Evolutionary conservation across 2,113 vertebrate genomes (phyloP).

Genomic region (Scopus umbretta): DNA sequence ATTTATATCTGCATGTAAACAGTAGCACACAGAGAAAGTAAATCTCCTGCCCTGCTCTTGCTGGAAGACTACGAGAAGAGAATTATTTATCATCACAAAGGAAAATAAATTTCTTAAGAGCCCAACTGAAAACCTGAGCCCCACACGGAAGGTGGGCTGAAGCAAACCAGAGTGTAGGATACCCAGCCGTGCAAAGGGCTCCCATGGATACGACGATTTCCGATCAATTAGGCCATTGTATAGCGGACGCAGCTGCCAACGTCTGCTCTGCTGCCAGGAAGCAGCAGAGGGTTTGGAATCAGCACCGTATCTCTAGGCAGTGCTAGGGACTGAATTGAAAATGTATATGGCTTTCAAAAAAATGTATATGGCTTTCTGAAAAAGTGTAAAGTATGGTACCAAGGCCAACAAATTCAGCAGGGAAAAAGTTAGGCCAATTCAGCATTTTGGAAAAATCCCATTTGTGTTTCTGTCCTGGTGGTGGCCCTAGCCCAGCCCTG

Average conservation of each 20-base stretch:
- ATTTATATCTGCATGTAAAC: not conserved
- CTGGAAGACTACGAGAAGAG: not conserved
- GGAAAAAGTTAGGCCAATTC: not conserved
- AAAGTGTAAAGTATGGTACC: not conserved
- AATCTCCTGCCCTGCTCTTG: not conserved
- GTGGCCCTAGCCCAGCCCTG: not conserved
- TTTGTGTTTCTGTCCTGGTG: fast-evolving
- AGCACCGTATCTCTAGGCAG: not conserved
- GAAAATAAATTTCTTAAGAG: not conserved
- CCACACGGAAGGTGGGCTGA: not conserved
- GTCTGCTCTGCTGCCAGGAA: not conserved
- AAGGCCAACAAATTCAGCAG: not conserved
- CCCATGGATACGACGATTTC: fast-evolving
- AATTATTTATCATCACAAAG: not conserved
- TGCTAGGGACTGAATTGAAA: not conserved
- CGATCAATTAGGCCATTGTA: not conserved
- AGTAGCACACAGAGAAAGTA: not conserved
- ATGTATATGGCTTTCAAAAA: not conserved
- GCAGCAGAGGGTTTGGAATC: not conserved
- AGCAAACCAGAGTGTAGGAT: not conserved
- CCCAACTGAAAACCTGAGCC: not conserved
- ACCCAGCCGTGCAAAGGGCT: not conserved
- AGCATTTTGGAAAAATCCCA: not conserved
- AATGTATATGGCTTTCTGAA: not conserved
- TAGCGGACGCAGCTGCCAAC: not conserved